A percentile compares a stretch with the other conserved stretches of the same genome.
These are phyloP conservation scores for Empis livida DNA, from an alignment of 2,888 invertebrate species.

Conservation along the genomic window DNA sequence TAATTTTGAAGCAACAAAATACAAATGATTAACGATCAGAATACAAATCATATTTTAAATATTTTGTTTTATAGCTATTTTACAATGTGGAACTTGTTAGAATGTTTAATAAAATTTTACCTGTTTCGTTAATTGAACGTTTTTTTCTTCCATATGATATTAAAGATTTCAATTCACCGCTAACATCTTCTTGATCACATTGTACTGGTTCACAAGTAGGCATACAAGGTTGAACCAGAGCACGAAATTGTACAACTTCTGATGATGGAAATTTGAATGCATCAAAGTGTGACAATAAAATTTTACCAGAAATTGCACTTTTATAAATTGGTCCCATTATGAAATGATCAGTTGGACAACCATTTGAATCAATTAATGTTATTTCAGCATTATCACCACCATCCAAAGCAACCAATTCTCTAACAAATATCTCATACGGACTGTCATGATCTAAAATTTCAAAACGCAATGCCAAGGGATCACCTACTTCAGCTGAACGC, in stretches of 20 bases:
- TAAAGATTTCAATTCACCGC: conserved; percentile 69
- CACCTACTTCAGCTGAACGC: conserved; percentile 82
- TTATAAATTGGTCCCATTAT: conserved; percentile 89
- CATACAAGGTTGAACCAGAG: conserved; percentile 90
- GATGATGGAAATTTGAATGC: conserved; percentile 95
- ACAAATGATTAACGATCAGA: no score
- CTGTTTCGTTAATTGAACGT: conserved; percentile 44
- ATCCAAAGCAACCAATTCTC: conserved; percentile 89
- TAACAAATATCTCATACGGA: conserved; percentile 90
- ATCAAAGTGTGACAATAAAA: conserved; percentile 80
- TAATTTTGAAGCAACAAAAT: no score
- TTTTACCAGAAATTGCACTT: conserved; percentile 65
- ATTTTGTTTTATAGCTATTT: neutral
- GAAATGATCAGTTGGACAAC: conserved; percentile 87
- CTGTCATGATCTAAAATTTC: conserved; percentile 86
- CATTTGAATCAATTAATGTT: conserved; percentile 77
- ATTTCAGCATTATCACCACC: conserved; percentile 88
- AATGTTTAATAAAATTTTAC: conserved; percentile 18
- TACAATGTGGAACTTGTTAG: no score
- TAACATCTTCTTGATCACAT: conserved; percentile 71
- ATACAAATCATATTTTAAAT: no score
- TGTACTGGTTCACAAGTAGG: conserved; percentile 85
- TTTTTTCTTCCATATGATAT: conserved; percentile 74
- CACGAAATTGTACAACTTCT: conserved; percentile 88
- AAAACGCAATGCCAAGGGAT: conserved; percentile 79